Base-by-base conservation (phyloP, 2,113 vertebrate species). In the Empidonax alnorum region DNA sequence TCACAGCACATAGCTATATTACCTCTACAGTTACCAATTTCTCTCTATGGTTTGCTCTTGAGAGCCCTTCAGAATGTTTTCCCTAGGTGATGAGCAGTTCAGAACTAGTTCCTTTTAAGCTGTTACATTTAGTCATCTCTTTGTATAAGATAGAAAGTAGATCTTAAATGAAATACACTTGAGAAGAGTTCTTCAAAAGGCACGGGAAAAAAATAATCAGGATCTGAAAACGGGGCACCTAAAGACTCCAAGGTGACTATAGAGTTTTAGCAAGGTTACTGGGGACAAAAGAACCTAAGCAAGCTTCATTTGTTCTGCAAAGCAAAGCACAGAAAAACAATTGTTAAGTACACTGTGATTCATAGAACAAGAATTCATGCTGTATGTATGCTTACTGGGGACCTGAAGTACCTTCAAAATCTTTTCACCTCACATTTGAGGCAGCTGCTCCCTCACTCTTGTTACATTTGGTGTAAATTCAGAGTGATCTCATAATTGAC, bases 71-170 rank as follows among this genome's bases (percentile, higher is more conserved):
- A 73, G 47, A 92, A 55, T 9, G 0, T 87, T 93, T 95, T 95
- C 81, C 66, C 46, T 46, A 30, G 78, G 59, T 79, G 87, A 93
- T 81, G 39, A 86, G 67, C 74, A 83, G 89, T 90, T 92, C 93
- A 82, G 85, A 88, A 79, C 69, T 35, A 59, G 72, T 47, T 92
- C 75, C 24, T 91, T 96, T 94, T 79, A 79, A 95, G 77, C 21
- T 44, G 7, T 39, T 89, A 53, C 55, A 56, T 95, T 91, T 91
- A 90, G 67, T 92, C 65, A 80, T 75, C 28, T 50, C 72, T 88
- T 86, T 78, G 74, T 77, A 41, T 2, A 27, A 96, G 52, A 63
- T 1, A 85, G 62, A 93, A 90, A 77, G 14, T 31, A 83, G 30
- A 77, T 42, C 39, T 83, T 88, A 84, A 80, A 80, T 77, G 42